Evolutionary conservation across 2,797 vertebrate genomes (phyloP), one percentile per base, ranked within the genome.

Genomic region (Onychomys torridus): DNA sequence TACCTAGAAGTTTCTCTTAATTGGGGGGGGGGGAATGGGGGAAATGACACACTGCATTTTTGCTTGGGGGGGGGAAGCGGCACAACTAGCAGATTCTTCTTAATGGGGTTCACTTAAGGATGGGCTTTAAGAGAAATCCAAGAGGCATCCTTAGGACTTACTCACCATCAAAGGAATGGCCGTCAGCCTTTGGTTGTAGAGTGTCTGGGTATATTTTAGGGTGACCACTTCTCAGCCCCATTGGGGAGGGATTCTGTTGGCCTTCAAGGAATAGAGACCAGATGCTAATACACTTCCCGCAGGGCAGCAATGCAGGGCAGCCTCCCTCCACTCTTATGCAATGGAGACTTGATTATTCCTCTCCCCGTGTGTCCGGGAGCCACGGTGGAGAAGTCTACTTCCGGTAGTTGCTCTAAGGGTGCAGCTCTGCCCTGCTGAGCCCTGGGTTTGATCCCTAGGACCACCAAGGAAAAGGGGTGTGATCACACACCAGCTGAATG

Each of bases 31-130:
- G 37, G 2, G 52, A 46, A 46, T 49, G 8, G 49, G 49, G 49
- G 49, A 49, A 49, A 49, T 49, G 49, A 63, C 37, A 91, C 67
- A 81, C 57, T 91, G 78, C 65, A 75, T 90, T 95, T 37, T 78
- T 90, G 76, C 67, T 96, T 94, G 92, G 85, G 92, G 83, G 94
- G 79, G 3, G 81, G 96, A 95, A 92, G 76, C 59, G 90, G 91
- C 83, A 71, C 85, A 89, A 94, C 3, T 37, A 55, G 61, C 78
- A 91, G 17, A 40, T 90, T 52, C 95, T 93, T 93, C 93, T 96
- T 91, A 27, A 43, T 6, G 40, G 92, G 93, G 85, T 96, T 96
- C 46, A 46, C 92, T 92, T 91, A 84, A 89, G 57, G 93, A 75
- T 75, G 32, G 71, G 73, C 95, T 82, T 91, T 86, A 95, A 89